Evolutionary conservation across 2,797 vertebrate genomes (phyloP).

Genomic region (Pyrrhura leucotis): DNA sequence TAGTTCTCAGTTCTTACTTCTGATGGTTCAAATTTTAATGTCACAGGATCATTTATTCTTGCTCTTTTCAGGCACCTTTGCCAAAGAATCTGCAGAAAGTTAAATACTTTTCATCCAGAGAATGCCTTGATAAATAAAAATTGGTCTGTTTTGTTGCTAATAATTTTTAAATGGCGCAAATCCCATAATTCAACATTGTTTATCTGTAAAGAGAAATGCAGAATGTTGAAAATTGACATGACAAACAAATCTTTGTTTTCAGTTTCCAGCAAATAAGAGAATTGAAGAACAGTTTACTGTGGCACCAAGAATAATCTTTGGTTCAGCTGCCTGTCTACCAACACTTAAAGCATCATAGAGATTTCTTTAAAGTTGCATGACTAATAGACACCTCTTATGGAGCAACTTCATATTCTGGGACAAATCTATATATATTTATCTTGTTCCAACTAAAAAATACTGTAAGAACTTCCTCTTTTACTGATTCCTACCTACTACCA

Average conservation of each 20-base stretch:
- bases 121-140: neutral
- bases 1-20: neutral
- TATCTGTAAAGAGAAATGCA: neutral
- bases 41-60: neutral
- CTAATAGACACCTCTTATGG: neutral
- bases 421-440: neutral
- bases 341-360: neutral
- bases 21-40: neutral
- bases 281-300: neutral
- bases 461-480: neutral
- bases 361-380: neutral
- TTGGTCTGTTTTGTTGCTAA: neutral
- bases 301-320: neutral
- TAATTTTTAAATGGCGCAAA: neutral
- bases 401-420: neutral
- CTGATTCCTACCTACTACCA: neutral
- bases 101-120: neutral
- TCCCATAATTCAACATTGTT: neutral
- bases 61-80: neutral
- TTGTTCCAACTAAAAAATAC: neutral
- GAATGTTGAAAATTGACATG: neutral
- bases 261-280: neutral
- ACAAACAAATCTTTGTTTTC: neutral
- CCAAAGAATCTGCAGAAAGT: neutral
- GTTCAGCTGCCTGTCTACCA: neutral